A percentile compares a stretch with the other conserved stretches of the same genome.
Conservation (phyloP, 2,797 vertebrate species). For the Coracias cyanogaster region DNA sequence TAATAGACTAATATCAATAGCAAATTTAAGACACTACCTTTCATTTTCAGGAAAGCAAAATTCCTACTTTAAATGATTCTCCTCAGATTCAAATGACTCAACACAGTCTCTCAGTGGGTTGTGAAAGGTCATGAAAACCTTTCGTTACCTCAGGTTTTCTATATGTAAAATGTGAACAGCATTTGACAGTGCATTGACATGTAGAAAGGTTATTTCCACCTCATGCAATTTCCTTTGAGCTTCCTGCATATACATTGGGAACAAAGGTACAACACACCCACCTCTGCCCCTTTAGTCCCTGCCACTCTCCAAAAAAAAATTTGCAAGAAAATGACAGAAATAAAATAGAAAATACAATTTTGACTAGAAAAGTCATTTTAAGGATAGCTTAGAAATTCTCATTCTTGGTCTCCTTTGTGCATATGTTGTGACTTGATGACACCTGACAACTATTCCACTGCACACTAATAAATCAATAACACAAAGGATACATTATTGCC, state of each 20-base stretch:
- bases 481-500: not conserved
- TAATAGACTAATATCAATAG: not conserved
- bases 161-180: not conserved
- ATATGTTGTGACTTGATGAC: not conserved
- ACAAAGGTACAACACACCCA: not conserved
- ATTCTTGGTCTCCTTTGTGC: not conserved
- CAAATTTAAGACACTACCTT: not conserved
- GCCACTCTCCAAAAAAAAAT: not conserved
- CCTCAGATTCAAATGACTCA: not conserved
- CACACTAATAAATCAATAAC: not conserved
- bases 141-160: not conserved
- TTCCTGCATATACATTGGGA: not conserved
- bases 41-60: not conserved
- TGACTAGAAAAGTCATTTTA: not conserved
- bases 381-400: not conserved
- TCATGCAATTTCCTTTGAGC: not conserved
- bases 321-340: not conserved
- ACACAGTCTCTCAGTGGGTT: not conserved
- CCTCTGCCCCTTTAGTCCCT: accelerated
- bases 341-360: not conserved
- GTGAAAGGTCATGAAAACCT: not conserved
- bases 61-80: not conserved
- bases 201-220: not conserved
- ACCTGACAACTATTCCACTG: not conserved
- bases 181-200: not conserved